Evolutionary conservation across 2,888 invertebrate species (phyloP).

Genomic region (Apamea epomidion): DNA sequence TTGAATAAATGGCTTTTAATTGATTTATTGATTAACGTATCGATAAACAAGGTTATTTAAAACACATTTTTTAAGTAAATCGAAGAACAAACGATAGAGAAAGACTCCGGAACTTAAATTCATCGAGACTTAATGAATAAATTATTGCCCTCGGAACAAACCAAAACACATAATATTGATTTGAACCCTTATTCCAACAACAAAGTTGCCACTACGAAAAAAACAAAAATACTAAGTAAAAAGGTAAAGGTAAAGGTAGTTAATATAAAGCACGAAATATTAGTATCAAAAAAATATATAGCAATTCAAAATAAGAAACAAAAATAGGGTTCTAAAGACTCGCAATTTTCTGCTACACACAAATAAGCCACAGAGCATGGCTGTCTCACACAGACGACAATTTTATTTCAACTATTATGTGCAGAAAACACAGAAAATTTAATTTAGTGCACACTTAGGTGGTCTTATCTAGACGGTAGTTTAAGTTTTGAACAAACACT

Average conservation of each 20-base stretch:
- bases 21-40: too few species aligned
- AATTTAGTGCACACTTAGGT: conserved; percentile 37
- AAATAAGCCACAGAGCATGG: conserved; percentile 53
- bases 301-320: conserved; percentile 58
- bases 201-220: neutral
- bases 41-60: too few species aligned
- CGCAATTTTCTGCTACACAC: conserved; percentile 57
- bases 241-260: neutral
- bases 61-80: too few species aligned
- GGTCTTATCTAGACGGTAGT: neutral
- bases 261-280: conserved; percentile 26
- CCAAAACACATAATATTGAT: neutral
- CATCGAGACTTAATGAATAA: too few species aligned
- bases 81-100: too few species aligned
- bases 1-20: too few species aligned
- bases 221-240: neutral
- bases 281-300: conserved; percentile 7
- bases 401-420: conserved; percentile 42
- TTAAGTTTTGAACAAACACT: neutral
- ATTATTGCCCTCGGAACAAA: neutral
- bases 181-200: neutral
- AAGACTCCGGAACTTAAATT: too few species aligned
- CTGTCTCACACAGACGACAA: conserved; percentile 57
- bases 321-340: conserved; percentile 56
- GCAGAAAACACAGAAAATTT: conserved; percentile 30